phyloP scores from a whole-genome alignment of 2,888 invertebrate genomes.

The Lepidocyrtinus sp. region DNA sequence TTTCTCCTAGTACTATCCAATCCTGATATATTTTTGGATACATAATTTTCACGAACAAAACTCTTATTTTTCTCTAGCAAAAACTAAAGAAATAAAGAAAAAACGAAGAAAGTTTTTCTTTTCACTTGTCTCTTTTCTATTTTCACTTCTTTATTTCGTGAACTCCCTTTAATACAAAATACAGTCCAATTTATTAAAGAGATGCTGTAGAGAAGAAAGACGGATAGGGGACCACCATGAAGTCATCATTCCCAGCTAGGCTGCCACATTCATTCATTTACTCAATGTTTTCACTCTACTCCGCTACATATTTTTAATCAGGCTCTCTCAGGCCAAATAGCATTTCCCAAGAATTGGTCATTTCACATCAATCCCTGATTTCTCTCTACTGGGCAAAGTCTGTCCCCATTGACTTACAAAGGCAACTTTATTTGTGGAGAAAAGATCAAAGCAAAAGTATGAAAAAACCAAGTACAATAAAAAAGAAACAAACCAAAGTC shows the following conservation, averaged over 20 bases:
- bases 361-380: background rate
- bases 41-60: background rate
- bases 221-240: background rate
- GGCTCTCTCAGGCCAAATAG: too few species aligned
- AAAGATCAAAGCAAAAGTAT: background rate
- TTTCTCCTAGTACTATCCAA: background rate
- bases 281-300: background rate
- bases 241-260: background rate
- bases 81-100: constrained; percentile 3
- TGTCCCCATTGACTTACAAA: background rate
- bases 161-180: background rate
- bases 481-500: background rate
- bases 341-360: constrained; percentile 8
- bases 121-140: constrained; percentile 11
- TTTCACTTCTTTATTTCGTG: constrained; percentile 27
- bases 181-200: constrained; percentile 27
- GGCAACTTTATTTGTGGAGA: background rate
- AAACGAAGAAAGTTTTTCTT: constrained; percentile 3
- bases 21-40: constrained; percentile 8
- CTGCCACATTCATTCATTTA: constrained; percentile 6
- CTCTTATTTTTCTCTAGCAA: background rate
- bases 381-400: background rate
- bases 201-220: background rate
- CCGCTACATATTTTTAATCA: background rate
- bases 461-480: background rate